Evolutionary conservation across 2,113 vertebrate genomes (phyloP).

Genomic region (Apteryx mantelli): DNA sequence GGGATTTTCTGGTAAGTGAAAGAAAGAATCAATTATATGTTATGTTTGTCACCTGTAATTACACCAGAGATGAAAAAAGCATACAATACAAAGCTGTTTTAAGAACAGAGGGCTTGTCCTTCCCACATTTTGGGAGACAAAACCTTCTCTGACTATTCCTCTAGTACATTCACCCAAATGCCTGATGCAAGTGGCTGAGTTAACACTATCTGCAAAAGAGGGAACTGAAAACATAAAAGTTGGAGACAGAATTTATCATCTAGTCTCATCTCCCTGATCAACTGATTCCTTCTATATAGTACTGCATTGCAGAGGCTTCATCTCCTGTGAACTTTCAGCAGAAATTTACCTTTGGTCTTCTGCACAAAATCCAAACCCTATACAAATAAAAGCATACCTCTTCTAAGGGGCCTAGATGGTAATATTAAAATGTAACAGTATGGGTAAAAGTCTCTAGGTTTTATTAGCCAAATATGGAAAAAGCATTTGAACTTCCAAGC

Average conservation of each 20-base stretch:
- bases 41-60: neutral
- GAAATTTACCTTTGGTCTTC: conserved; percentile 16
- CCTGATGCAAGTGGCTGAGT: neutral
- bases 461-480: neutral
- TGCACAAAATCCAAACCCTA: neutral
- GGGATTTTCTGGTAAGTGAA: neutral
- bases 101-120: neutral
- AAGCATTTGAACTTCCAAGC: conserved; percentile 18
- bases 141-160: neutral
- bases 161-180: neutral
- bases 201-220: conserved; percentile 10
- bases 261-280: neutral
- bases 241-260: neutral
- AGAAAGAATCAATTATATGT: neutral
- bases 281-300: neutral
- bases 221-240: neutral
- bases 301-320: conserved; percentile 50
- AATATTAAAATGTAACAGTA: neutral
- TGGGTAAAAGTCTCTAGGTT: neutral
- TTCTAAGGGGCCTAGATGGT: neutral
- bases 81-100: neutral
- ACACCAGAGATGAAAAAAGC: neutral
- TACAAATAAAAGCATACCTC: neutral
- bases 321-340: neutral
- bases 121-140: conserved; percentile 1